These are phyloP conservation scores for Phaethornis superciliosus DNA, from an alignment of 2,113 vertebrate genomes.

Conservation along the genomic window DNA sequence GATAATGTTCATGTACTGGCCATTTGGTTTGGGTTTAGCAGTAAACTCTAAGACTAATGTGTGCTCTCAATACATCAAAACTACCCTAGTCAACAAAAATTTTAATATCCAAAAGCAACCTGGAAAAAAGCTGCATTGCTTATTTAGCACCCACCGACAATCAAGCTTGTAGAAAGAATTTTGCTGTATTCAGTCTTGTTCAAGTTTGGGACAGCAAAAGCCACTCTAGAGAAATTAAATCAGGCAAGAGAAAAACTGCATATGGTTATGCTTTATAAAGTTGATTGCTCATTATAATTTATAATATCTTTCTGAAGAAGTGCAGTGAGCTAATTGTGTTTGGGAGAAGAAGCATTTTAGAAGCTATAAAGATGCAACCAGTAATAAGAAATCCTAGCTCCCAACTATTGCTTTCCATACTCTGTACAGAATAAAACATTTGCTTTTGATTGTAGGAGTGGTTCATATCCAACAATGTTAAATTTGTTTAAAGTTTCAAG, in stretches of 20 bases:
- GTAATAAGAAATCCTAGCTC: conserved; percentile 72
- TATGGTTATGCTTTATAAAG: conserved; percentile 11
- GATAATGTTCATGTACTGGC: accelerated
- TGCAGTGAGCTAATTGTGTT: conserved; percentile 35
- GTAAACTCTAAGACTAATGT: neutral
- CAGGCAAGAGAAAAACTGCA: neutral
- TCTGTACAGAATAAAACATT: conserved; percentile 79
- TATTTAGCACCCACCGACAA: neutral
- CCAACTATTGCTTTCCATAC: conserved; percentile 69
- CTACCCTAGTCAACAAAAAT: neutral
- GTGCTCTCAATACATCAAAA: neutral
- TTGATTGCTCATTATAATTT: conserved; percentile 52
- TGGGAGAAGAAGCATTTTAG: conserved; percentile 29
- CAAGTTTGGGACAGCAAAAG: conserved; percentile 10
- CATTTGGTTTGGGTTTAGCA: neutral
- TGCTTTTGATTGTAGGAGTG: conserved; percentile 83
- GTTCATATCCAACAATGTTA: conserved; percentile 71
- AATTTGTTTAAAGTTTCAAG: conserved; percentile 73
- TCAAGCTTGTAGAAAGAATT: neutral
- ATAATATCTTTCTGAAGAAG: conserved; percentile 50
- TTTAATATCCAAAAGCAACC: neutral
- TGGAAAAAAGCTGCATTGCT: neutral
- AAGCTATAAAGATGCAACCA: conserved; percentile 70
- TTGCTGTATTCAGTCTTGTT: neutral
- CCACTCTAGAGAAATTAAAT: neutral